Conservation (phyloP, 23 tunicate species). For the Phallusia fumigata region DNA sequence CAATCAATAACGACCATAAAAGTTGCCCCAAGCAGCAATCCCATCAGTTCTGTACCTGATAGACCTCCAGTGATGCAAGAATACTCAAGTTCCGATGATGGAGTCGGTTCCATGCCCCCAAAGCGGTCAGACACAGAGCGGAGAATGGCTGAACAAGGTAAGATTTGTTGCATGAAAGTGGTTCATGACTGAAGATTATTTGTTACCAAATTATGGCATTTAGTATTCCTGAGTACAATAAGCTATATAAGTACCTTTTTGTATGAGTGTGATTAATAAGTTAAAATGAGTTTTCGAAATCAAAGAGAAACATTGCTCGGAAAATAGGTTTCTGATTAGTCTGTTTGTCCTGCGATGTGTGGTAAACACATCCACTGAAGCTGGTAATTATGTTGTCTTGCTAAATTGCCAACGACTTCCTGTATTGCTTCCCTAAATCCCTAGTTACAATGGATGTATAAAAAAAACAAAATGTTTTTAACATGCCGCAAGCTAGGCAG, state of each 20-base stretch:
- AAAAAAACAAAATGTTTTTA: neutral
- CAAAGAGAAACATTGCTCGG: too few species aligned
- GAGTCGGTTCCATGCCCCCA: conserved; percentile 29
- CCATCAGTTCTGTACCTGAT: neutral
- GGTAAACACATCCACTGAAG: neutral
- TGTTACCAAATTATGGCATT: too few species aligned
- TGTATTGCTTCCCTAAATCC: neutral
- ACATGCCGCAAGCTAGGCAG: too few species aligned
- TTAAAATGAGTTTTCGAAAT: too few species aligned
- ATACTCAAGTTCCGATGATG: conserved; percentile 15
- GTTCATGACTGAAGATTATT: too few species aligned
- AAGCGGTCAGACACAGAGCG: conserved; percentile 53
- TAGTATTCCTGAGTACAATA: too few species aligned
- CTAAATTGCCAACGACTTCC: neutral
- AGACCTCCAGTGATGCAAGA: neutral
- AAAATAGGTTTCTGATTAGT: too few species aligned
- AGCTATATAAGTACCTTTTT: too few species aligned
- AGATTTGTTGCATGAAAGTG: neutral
- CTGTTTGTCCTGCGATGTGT: too few species aligned
- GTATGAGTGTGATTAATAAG: too few species aligned
- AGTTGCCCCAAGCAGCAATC: conserved; percentile 33
- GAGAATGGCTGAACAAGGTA: conserved; percentile 70
- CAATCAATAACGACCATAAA: conserved; percentile 49
- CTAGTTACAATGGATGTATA: neutral
- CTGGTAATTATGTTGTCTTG: neutral